These are phyloP conservation scores for Clusia tigrina DNA, from an alignment of 2,888 invertebrate genomes.

Conservation along the genomic window DNA sequence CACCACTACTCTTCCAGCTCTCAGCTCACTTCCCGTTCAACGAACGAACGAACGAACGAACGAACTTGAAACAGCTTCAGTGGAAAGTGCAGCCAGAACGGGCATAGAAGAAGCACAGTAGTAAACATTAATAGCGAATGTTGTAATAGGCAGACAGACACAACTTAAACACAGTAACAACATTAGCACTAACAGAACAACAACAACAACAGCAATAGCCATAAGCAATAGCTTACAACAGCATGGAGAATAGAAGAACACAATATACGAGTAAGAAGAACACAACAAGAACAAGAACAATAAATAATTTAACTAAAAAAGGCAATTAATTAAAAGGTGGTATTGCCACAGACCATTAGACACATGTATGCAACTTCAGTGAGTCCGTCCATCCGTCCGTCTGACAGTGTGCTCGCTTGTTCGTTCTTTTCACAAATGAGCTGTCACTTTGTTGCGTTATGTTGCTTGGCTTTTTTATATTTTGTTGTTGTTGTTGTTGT, in stretches of 20 bases:
- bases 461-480: not conserved
- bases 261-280: conserved; percentile 12
- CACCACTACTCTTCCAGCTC: no score
- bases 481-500: conserved; percentile 19
- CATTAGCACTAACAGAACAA: conserved; percentile 20
- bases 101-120: no score
- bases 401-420: no score
- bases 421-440: no score
- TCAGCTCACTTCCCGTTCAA: no score
- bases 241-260: no score
- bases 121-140: no score
- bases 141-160: not conserved
- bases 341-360: conserved; percentile 31
- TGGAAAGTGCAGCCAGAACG: no score
- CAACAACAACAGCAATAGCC: conserved; percentile 12
- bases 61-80: conserved; percentile 6
- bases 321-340: conserved; percentile 59
- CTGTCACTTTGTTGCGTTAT: not conserved
- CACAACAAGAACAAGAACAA: conserved; percentile 35
- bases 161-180: conserved; percentile 14
- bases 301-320: conserved; percentile 58
- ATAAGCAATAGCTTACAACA: not conserved
- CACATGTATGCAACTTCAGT: no score
- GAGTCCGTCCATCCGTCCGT: no score
- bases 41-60: no score